Evolutionary conservation across 1,140 invertebrate genomes (phyloP), one percentile per base, ranked within the genome.

Genomic region (Pseudomyrmex concolor): DNA sequence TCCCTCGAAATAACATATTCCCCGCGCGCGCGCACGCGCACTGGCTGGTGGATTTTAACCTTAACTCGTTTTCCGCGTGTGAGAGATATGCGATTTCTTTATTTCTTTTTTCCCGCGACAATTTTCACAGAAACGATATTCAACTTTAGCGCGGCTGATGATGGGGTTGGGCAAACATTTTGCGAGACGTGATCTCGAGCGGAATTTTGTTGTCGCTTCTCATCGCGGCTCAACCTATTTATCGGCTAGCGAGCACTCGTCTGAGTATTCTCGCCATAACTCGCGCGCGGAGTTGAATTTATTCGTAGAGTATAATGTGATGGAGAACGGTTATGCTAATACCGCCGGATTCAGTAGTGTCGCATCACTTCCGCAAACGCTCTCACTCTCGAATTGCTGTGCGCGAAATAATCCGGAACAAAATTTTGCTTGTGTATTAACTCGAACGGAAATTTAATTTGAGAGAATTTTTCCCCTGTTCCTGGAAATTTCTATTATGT

Each of bases 261-360:
- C 50, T 34, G 34, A 34, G 12, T 55, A 55, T 66, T 66, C 43
- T 76, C 57, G 57, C 34, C 5, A 34, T 78, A 68, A 78, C 34
- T 66, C 43, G 55, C 43, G n/a, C 43, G 43, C 45, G 54, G 54
- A 80, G 66, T 71, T 80, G 59, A 80, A 80, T 80, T 80, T 80
- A 71, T 66, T 71, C 54, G 45, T 50, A 59, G 76, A 17, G n/a
- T 34, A 34, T 34, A 80, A 60, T 59, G 15, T 71, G 76, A 80
- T 19, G 66, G 66, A 71, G 66, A 70, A 71, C 55, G 19, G 66
- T 59, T 80, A 71, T 80, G 76, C 54, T 80, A 80, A 80, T 80
- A 71, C 13, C 66, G 54, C 5, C 59, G 66, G 60, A 60, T 80
- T 80, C 43, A 70, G 43, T 34, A 59, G 43, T 48, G 51, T 78